Conservation (phyloP, 1,140 invertebrate genomes). For the Elysia chlorotica region DNA sequence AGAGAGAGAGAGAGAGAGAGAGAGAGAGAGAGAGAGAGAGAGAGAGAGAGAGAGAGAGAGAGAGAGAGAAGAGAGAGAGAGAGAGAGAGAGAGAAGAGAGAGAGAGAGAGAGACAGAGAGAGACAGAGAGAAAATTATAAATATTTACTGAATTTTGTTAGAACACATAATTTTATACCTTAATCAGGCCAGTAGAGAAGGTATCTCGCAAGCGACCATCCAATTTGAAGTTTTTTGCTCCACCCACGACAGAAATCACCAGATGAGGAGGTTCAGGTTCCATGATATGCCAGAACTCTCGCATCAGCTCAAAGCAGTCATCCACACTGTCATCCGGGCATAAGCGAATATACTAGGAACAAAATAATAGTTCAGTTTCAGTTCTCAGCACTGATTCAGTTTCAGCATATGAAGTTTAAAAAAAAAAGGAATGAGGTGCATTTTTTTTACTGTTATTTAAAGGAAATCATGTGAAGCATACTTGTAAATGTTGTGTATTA, state of each 20-base stretch:
- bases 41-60: too few relatives aligned
- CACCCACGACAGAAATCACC: constrained; percentile 64
- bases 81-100: too few relatives aligned
- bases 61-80: too few relatives aligned
- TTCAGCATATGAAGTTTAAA: not conserved
- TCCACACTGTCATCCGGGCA: constrained; percentile 91
- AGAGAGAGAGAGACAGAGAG: too few relatives aligned
- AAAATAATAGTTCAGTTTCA: constrained; percentile 29
- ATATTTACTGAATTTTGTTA: too few relatives aligned
- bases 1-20: too few relatives aligned
- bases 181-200: constrained; percentile 61
- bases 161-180: too few relatives aligned
- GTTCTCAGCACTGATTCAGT: not conserved
- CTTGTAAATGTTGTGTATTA: not conserved
- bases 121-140: too few relatives aligned
- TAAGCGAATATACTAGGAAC: constrained; percentile 83
- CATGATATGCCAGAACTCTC: constrained; percentile 75
- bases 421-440: not conserved
- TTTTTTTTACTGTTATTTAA: not conserved
- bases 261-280: constrained; percentile 59
- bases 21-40: too few relatives aligned
- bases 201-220: constrained; percentile 59
- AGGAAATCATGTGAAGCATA: not conserved
- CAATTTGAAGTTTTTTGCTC: constrained; percentile 63
- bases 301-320: constrained; percentile 86